phyloP scores from a whole-genome alignment of 1,140 invertebrate species.

The Phymastichus coffea region DNA sequence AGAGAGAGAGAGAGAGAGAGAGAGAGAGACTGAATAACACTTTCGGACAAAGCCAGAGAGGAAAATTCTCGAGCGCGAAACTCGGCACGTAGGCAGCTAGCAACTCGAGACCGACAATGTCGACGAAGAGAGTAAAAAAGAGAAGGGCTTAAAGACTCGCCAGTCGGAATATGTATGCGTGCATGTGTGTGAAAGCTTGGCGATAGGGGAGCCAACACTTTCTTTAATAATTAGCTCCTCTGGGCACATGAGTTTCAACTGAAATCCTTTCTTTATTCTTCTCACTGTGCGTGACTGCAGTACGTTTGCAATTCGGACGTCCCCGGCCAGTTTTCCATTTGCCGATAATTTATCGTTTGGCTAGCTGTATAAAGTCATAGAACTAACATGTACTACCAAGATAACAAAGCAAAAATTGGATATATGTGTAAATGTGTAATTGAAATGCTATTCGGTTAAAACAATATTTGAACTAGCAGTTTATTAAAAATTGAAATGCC shows the following conservation, averaged over 20 bases:
- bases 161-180: neutral
- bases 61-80: no score
- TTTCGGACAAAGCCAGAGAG: neutral
- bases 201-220: neutral
- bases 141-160: slow-evolving; percentile 13
- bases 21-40: slow-evolving; percentile 3
- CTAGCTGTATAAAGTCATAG: no score
- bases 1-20: slow-evolving; percentile 21
- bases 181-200: slow-evolving; percentile 1
- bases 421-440: no score
- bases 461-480: no score
- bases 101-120: no score
- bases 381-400: no score
- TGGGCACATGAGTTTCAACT: slow-evolving; percentile 15
- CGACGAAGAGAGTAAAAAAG: slow-evolving; percentile 5
- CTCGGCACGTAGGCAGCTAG: no score
- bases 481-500: no score
- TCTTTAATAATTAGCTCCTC: slow-evolving; percentile 17
- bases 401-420: no score
- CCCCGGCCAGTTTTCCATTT: neutral
- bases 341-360: no score
- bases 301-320: neutral
- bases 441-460: no score
- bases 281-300: neutral
- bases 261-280: neutral